Base-by-base conservation (phyloP, 2,113 vertebrate species). In the Macrotis lagotis region DNA sequence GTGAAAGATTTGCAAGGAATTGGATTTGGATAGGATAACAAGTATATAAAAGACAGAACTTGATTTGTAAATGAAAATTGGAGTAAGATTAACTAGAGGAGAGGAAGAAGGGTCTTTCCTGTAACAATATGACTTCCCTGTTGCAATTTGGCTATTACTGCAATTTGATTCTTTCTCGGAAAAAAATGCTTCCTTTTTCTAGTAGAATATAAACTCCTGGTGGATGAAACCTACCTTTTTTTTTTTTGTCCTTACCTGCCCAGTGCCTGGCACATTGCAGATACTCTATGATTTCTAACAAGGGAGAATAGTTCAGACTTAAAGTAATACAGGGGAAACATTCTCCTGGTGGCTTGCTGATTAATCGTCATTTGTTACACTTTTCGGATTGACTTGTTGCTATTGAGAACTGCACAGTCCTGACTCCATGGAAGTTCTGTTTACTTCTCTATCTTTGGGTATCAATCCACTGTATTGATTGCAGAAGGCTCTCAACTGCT, bases 331-430 rank as follows among this genome's bases (percentile, higher is more conserved):
- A n/a, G 52, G 94, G 90, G 14, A 44, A 12, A 83, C 74, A 95
- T 95, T 94, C 91, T 66, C 90, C 53, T 96, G 52, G 94, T 92
- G 92, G 91, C 95, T 95, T 97, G 90, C 59, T 91, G 94, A 48
- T 48, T 95, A 95, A 92, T 92, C 88, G 93, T 48, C 92, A 96
- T 96, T 96, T 91, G 94, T 91, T 51, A 96, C 93, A 92, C 94
- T 97, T 92, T 31, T 10, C 0, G 89, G 51, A 55, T 48, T 93
- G 83, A 83, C 89, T 94, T 97, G 51, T 59, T 94, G 93, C 16
- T 94, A 94, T 90, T 88, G 83, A 93, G 94, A 88, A 11, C 90
- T 92, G 88, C 89, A 89, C 95, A 94, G 44, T 88, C 93, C 55
- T 89, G 59, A 53, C 83, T 28, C 24, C 89, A 55, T 24, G 91